A percentile compares a stretch with the other conserved stretches of the same genome.
Conservation (phyloP, 2,113 vertebrate species). For the Myotis brandtii region DNA sequence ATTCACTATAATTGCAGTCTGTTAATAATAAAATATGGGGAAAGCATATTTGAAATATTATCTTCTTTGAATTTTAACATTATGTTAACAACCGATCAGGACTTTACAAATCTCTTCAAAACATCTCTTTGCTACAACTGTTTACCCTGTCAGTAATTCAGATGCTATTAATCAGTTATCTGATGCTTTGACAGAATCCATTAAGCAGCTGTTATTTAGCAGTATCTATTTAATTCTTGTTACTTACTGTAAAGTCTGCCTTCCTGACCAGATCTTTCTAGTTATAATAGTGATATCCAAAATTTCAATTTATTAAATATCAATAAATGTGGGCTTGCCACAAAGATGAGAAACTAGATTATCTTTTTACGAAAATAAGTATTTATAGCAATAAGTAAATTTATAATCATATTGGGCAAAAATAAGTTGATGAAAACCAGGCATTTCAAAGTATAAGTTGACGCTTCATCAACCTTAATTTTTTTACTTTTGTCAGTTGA, state of each 20-base stretch:
- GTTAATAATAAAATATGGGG: slow-evolving; percentile 45
- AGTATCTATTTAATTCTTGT: slow-evolving; percentile 32
- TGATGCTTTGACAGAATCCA: slow-evolving; percentile 43
- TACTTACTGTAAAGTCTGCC: slow-evolving; percentile 23
- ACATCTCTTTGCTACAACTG: background rate
- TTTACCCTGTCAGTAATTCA: background rate
- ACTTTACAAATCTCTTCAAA: slow-evolving; percentile 39
- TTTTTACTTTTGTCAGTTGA: slow-evolving; percentile 75
- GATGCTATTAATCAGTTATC: slow-evolving; percentile 17
- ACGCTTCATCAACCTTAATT: slow-evolving; percentile 75
- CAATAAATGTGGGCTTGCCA: slow-evolving; percentile 50
- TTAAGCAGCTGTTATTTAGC: slow-evolving; percentile 10
- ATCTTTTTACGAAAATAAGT: slow-evolving; percentile 71
- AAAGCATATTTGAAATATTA: slow-evolving; percentile 28
- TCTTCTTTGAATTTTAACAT: background rate
- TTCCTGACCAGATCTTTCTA: slow-evolving; percentile 46
- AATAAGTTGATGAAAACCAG: slow-evolving; percentile 74
- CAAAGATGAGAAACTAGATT: slow-evolving; percentile 23
- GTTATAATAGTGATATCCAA: slow-evolving; percentile 1
- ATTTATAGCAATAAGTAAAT: slow-evolving; percentile 65
- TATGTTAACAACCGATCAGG: background rate
- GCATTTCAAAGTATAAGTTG: slow-evolving; percentile 75
- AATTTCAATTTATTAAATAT: slow-evolving; percentile 44
- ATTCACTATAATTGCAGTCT: background rate
- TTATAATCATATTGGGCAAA: slow-evolving; percentile 65